Percentiles rank a stretch among this genome's conserved stretches.
phyloP scores from a whole-genome alignment of 2,113 vertebrate species.

The Archocentrus centrarchus region DNA sequence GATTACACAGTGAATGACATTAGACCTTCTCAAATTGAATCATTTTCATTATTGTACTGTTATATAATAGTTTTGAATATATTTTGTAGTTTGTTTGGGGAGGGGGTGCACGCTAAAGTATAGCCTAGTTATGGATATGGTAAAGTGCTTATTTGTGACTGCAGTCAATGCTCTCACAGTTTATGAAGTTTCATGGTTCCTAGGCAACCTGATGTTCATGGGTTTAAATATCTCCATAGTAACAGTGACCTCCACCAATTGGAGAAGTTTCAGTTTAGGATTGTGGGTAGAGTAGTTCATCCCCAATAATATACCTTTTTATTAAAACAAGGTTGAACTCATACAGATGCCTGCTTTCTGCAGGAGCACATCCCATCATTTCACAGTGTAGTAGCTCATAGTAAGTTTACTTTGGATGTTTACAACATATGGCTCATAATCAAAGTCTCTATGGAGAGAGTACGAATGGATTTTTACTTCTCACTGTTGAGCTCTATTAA shows the following conservation, averaged over 20 bases:
- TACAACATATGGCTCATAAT: neutral
- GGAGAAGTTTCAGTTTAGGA: too few relatives aligned
- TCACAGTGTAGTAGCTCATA: neutral
- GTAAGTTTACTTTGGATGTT: neutral
- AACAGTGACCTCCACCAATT: too few relatives aligned
- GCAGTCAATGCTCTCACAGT: too few relatives aligned
- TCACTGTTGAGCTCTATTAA: neutral
- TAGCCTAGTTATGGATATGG: neutral
- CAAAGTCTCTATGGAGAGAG: neutral
- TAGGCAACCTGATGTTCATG: neutral
- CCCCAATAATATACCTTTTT: too few relatives aligned
- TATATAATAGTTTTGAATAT: neutral
- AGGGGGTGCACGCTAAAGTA: too few relatives aligned
- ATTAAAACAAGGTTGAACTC: too few relatives aligned
- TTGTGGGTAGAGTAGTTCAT: neutral
- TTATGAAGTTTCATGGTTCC: neutral
- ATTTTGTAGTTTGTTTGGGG: too few relatives aligned
- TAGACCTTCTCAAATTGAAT: neutral
- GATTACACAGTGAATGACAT: too few relatives aligned
- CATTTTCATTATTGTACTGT: neutral
- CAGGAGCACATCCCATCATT: neutral
- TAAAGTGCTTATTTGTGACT: neutral
- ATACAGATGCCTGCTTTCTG: neutral
- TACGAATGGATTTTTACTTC: neutral
- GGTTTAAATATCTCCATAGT: too few relatives aligned